These are phyloP conservation scores for Hermatobates lingyangjiaoensis DNA, from an alignment of 1,140 invertebrate genomes.

Conservation along the genomic window DNA sequence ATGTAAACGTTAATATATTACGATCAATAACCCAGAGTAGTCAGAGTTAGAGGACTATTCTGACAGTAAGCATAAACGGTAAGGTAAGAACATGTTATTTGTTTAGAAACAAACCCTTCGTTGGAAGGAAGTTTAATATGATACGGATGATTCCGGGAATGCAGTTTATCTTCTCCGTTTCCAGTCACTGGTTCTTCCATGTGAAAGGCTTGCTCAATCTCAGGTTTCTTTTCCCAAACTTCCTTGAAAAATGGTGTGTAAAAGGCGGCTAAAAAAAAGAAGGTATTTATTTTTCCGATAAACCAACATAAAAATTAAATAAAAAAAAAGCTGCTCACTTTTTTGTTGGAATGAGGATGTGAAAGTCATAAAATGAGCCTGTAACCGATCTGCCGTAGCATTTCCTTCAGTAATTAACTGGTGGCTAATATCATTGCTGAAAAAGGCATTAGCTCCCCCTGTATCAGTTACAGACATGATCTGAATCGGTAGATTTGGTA, in stretches of 20 bases:
- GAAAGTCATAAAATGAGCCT: constrained; percentile 80
- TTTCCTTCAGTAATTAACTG: constrained; percentile 83
- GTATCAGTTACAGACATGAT: constrained; percentile 83
- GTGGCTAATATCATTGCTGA: constrained; percentile 73
- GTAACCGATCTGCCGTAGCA: constrained; percentile 74
- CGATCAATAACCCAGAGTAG: no score
- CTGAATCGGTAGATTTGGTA: constrained; percentile 85
- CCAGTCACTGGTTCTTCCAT: constrained; percentile 52
- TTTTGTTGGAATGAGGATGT: constrained; percentile 62
- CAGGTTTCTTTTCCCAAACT: constrained; percentile 86
- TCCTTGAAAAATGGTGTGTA: constrained; percentile 92
- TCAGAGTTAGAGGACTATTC: no score
- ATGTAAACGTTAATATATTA: no score
- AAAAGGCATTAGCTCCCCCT: constrained; percentile 70
- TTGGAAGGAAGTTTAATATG: constrained; percentile 24
- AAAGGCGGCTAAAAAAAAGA: constrained; percentile 57
- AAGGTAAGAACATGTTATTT: no score
- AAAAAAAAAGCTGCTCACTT: constrained; percentile 33
- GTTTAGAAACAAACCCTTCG: constrained; percentile 24
- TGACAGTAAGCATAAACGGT: no score
- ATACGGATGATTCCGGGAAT: constrained; percentile 26
- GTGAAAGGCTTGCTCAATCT: constrained; percentile 82
- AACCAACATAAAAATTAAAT: background rate
- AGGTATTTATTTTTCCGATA: background rate
- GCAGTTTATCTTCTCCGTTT: constrained; percentile 26